Evolutionary conservation across 2,113 vertebrate species (phyloP).

Genomic region (Hippocampus barbouri): DNA sequence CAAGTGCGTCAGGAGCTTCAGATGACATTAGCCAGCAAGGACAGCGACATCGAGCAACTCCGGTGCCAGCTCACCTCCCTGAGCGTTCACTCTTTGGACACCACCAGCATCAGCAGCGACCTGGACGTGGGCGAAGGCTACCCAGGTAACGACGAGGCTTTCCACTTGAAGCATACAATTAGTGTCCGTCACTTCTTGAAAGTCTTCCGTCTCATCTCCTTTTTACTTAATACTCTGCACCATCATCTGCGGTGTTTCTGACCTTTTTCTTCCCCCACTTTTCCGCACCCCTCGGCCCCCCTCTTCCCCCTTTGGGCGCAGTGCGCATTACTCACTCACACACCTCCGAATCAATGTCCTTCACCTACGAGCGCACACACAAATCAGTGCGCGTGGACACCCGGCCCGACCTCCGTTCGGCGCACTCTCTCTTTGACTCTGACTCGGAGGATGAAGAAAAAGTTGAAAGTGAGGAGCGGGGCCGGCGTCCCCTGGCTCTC

Average conservation of each 20-base stretch:
- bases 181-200: not conserved
- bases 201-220: slow-evolving; percentile 25
- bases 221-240: slow-evolving; percentile 21
- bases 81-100: slow-evolving; percentile 85
- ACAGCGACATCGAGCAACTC: slow-evolving; percentile 96
- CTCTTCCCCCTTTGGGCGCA: slow-evolving; percentile 52
- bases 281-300: slow-evolving; percentile 3
- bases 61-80: slow-evolving; percentile 87
- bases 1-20: slow-evolving; percentile 89
- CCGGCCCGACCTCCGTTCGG: slow-evolving; percentile 79
- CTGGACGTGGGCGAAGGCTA: slow-evolving; percentile 85
- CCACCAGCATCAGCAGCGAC: slow-evolving; percentile 86
- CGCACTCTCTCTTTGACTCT: slow-evolving; percentile 76
- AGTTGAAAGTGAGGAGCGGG: slow-evolving; percentile 27
- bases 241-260: slow-evolving; percentile 6
- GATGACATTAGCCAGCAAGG: slow-evolving; percentile 95
- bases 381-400: slow-evolving; percentile 89
- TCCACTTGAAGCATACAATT: not conserved
- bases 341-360: slow-evolving; percentile 93
- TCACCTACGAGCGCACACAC: slow-evolving; percentile 92
- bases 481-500: slow-evolving; percentile 65
- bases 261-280: slow-evolving; percentile 1
- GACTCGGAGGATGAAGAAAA: slow-evolving; percentile 70
- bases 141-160: slow-evolving; percentile 79
- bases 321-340: slow-evolving; percentile 92